Conservation (phyloP, 2,888 invertebrate genomes). For the Plebejus anna region DNA sequence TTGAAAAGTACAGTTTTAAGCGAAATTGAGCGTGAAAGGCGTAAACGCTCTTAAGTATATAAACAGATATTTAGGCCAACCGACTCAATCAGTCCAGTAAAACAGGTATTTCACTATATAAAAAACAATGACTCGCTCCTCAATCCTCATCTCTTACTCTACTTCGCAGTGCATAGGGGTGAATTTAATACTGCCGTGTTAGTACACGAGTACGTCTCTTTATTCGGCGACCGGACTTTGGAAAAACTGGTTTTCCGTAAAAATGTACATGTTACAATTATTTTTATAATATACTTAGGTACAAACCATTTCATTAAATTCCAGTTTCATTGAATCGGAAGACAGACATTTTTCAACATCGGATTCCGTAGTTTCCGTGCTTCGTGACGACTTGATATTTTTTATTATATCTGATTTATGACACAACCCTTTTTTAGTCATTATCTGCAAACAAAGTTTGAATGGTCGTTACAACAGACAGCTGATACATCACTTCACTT, state of each 20-base stretch:
- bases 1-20: too few species aligned
- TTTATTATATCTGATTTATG: conserved; percentile 36
- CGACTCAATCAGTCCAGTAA: neutral
- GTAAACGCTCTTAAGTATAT: too few species aligned
- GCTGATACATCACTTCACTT: neutral
- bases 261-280: neutral
- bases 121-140: neutral
- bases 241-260: too few species aligned
- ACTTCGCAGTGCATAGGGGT: too few species aligned
- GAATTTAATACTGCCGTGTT: too few species aligned
- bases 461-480: conserved; percentile 29
- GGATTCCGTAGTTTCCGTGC: neutral
- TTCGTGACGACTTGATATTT: conserved; percentile 16
- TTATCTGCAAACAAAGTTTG: conserved; percentile 40
- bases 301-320: conserved; percentile 13
- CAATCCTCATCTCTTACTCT: too few species aligned
- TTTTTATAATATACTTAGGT: neutral
- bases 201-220: too few species aligned
- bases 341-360: neutral
- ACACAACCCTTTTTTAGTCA: conserved; percentile 43
- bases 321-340: neutral
- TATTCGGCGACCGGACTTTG: too few species aligned
- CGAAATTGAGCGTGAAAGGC: too few species aligned
- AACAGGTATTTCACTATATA: neutral
- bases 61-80: too few species aligned